A percentile compares a stretch with the other conserved stretches of the same genome.
Evolutionary conservation across 2,888 invertebrate species (phyloP).

Genomic region (Phortica okadai): DNA sequence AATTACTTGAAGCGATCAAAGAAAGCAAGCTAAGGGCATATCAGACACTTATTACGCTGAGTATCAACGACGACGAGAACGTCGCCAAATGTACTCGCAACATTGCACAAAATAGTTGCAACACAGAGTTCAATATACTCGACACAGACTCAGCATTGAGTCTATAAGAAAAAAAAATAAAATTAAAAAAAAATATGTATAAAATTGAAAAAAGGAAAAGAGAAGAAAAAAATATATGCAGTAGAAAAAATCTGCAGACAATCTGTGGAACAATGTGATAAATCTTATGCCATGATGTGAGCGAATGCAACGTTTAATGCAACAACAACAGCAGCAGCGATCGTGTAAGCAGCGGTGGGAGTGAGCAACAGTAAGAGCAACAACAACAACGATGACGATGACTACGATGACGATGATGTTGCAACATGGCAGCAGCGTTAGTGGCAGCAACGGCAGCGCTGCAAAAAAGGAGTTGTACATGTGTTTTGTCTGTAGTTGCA

Average conservation of each 20-base stretch:
- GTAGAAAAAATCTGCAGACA: constrained; percentile 64
- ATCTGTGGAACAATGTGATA: constrained; percentile 73
- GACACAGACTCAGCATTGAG: neutral
- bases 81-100: constrained; percentile 5
- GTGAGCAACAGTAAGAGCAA: constrained; percentile 52
- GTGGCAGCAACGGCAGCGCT: constrained; percentile 45
- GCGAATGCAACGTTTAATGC: constrained; percentile 56
- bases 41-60: constrained; percentile 66
- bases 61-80: constrained; percentile 52
- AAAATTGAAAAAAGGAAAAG: neutral
- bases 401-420: constrained; percentile 25
- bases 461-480: constrained; percentile 46
- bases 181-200: neutral
- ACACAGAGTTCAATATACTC: constrained; percentile 64
- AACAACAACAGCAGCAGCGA: constrained; percentile 53
- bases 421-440: constrained; percentile 12
- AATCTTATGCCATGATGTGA: constrained; percentile 65
- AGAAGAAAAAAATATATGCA: constrained; percentile 52
- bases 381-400: constrained; percentile 52
- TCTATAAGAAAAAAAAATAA: neutral
- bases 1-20: constrained; percentile 8
- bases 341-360: constrained; percentile 37
- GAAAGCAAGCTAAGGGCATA: constrained; percentile 54
- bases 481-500: constrained; percentile 55
- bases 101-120: constrained; percentile 56